Evolutionary conservation across 2,888 invertebrate species (phyloP).

Genomic region (Apodemia hepburni): DNA sequence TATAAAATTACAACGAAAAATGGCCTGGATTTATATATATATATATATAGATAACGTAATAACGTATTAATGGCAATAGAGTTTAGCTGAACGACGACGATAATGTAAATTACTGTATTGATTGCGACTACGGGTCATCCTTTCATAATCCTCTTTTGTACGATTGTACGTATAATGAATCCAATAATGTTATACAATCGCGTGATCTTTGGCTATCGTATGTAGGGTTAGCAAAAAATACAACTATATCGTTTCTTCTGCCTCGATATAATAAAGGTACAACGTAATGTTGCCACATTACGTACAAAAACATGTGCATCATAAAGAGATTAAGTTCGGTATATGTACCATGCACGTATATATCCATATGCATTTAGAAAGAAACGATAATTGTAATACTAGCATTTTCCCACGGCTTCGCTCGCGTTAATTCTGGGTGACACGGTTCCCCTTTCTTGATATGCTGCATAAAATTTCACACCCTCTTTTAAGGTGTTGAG

Average conservation of each 20-base stretch:
- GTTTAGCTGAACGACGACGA: background rate
- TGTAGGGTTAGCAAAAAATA: background rate
- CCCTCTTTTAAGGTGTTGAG: too few relatives aligned
- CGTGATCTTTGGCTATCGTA: constrained; percentile 8
- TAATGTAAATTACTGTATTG: constrained; percentile 1
- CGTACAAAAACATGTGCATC: background rate
- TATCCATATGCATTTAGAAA: too few relatives aligned
- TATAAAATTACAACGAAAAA: too few relatives aligned
- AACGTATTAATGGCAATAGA: background rate
- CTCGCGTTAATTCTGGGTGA: too few relatives aligned
- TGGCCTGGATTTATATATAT: too few relatives aligned
- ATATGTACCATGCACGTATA: too few relatives aligned
- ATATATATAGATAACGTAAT: too few relatives aligned
- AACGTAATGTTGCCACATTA: background rate
- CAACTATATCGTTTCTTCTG: background rate
- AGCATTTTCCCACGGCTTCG: too few relatives aligned
- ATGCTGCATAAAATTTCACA: too few relatives aligned
- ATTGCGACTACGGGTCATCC: constrained; percentile 1
- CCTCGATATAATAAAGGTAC: background rate
- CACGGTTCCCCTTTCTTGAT: too few relatives aligned
- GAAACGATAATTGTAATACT: too few relatives aligned
- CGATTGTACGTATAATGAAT: constrained; percentile 7
- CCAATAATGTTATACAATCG: constrained; percentile 15
- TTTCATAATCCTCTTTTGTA: constrained; percentile 11
- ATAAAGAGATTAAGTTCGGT: too few relatives aligned